Evolutionary conservation across 1,140 invertebrate species (phyloP).

Genomic region (Eufriesea mexicana): DNA sequence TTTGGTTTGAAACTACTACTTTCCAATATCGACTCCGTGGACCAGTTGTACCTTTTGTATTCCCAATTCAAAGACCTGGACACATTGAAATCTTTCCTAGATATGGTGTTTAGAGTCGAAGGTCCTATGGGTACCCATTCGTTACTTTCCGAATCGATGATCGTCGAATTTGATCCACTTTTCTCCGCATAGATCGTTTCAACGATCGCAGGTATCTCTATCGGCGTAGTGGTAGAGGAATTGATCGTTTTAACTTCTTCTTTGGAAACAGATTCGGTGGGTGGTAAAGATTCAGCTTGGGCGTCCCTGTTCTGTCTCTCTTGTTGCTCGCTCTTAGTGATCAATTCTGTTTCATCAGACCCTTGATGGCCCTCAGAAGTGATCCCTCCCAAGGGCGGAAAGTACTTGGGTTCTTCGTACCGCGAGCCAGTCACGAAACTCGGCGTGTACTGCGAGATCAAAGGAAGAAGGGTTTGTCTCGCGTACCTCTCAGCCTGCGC

Average conservation of each 20-base stretch:
- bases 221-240: no score
- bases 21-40: background rate
- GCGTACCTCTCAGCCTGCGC: conserved; percentile 92
- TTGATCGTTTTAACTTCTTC: background rate
- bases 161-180: background rate
- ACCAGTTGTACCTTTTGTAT: conserved; percentile 43
- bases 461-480: conserved; percentile 87
- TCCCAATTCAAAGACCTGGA: conserved; percentile 62
- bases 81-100: conserved; percentile 43
- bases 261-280: background rate
- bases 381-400: conserved; percentile 74
- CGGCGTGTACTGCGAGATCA: conserved; percentile 90
- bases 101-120: background rate
- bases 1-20: conserved; percentile 43
- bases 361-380: background rate
- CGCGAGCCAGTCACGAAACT: conserved; percentile 77
- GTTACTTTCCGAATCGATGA: conserved; percentile 20
- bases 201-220: background rate
- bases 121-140: conserved; percentile 69
- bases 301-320: background rate
- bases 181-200: background rate
- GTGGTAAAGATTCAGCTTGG: background rate
- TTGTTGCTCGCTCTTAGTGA: background rate
- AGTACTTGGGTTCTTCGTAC: conserved; percentile 77
- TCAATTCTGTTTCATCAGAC: background rate